Base-by-base conservation (phyloP, 1,140 invertebrate genomes). In the Tetragnatha versicolor region DNA sequence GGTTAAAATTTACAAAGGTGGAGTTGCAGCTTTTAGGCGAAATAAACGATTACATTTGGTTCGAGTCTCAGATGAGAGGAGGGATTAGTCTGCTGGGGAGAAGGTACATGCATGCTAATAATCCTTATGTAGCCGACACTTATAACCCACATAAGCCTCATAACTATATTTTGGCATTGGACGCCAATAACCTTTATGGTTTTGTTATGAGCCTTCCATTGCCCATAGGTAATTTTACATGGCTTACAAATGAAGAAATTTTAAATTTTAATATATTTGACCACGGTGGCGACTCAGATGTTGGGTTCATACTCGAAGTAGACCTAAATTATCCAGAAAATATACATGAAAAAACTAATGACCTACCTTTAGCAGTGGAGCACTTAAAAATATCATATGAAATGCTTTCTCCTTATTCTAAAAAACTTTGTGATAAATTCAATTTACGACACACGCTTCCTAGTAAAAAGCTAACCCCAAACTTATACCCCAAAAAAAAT, bases 311-410 rank as follows among this genome's bases (percentile, higher is more conserved):
- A 45, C 53, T 84, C 20, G 80, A 82, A 68, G 81, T 83, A 31
- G 79, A 83, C 76, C 70, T 84, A 10, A 77, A 81, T 63, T 84
- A 83, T 75, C 82, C 83, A n/a, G 27, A 68, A 65, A 63, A 80
- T 55, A 9, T 83, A 25, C 82, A 84, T 75, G 68, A 80, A 31
- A 7, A 14, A n/a, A 85, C 87, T 81, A 83, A 83, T 78, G 85
- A 86, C 81, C 81, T 85, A 29, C 85, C 86, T 31, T 82, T 88
- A 29, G 83, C 83, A 72, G 83, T 85, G 37, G 83, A 86, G 79
- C 79, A 77, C 66, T 42, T 39, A 22, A 29, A n/a, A 35, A 31
- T 82, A 31, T 49, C 51, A 27, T 42, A 58, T 29, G 31, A 77
- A 84, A 47, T 66, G 42, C 12, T 66, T 7, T 66, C 63, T 1